Evolutionary conservation across 2,888 invertebrate species (phyloP).

Genomic region (Dendrolimus houi): DNA sequence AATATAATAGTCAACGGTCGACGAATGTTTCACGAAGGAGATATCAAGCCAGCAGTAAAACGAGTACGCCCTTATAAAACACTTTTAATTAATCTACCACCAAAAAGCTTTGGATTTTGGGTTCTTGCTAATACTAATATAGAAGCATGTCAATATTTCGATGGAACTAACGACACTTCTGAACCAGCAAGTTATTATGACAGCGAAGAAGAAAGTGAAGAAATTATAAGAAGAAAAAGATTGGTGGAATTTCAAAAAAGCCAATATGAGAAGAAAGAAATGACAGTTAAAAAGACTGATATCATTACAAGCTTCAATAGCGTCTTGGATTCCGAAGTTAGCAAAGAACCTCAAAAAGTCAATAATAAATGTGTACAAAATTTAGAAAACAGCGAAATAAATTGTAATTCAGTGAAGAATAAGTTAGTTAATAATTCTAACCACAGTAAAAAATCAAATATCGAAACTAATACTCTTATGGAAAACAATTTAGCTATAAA

Average conservation of each 20-base stretch:
- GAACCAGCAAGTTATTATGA: slow-evolving; percentile 23
- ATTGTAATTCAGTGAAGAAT: too few relatives aligned
- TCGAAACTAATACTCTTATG: too few relatives aligned
- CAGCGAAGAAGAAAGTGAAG: slow-evolving; percentile 15
- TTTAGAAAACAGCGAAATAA: slow-evolving; percentile 8
- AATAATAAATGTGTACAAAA: not conserved
- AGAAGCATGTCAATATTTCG: slow-evolving; percentile 65
- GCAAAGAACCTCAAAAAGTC: not conserved
- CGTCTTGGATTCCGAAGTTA: not conserved
- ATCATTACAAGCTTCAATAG: not conserved
- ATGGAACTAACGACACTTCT: slow-evolving; percentile 13
- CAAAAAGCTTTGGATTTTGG: slow-evolving; percentile 85
- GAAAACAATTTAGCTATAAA: not conserved
- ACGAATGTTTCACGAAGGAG: slow-evolving; percentile 74
- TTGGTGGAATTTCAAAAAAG: not conserved
- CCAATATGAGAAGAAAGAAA: not conserved
- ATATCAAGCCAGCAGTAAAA: slow-evolving; percentile 72
- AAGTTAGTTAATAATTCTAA: too few relatives aligned
- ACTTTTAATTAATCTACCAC: slow-evolving; percentile 77
- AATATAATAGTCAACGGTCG: slow-evolving; percentile 80
- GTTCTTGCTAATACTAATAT: slow-evolving; percentile 81
- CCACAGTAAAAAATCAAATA: too few relatives aligned
- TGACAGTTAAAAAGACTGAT: not conserved
- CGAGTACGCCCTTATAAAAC: slow-evolving; percentile 68
- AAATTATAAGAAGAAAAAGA: slow-evolving; percentile 8